Conservation (phyloP, 2,888 invertebrate genomes). For the Blastobasis lacticolella region DNA sequence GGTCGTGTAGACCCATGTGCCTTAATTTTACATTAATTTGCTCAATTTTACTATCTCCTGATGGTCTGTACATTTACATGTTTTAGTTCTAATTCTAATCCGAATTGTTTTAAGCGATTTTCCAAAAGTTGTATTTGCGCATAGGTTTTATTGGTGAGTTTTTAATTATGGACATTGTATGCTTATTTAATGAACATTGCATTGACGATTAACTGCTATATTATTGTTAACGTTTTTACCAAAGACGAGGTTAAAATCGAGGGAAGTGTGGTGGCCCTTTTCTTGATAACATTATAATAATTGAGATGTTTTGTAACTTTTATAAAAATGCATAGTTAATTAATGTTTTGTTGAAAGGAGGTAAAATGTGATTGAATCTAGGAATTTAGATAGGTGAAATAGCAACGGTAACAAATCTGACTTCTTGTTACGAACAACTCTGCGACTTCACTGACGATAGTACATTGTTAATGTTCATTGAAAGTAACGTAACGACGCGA, state of each 20-base stretch:
- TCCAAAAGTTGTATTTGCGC: neutral
- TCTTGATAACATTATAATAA: conserved; percentile 57
- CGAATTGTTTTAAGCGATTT: conserved; percentile 3
- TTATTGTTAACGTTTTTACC: conserved; percentile 67
- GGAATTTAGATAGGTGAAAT: conserved; percentile 48
- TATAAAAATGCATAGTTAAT: conserved; percentile 58
- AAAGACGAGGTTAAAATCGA: conserved; percentile 60
- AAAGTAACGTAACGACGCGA: no score
- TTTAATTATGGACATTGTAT: no score
- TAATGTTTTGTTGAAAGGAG: conserved; percentile 56
- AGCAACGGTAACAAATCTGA: conserved; percentile 25
- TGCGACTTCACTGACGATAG: no score
- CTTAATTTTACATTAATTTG: conserved; percentile 61
- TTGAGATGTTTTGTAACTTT: conserved; percentile 67
- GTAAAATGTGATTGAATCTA: conserved; percentile 65
- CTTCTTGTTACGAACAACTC: neutral
- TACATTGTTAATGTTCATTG: no score
- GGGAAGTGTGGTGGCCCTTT: conserved; percentile 45
- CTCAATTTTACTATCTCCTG: conserved; percentile 53
- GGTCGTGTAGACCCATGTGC: conserved; percentile 32
- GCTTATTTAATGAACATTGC: neutral
- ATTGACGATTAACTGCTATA: conserved; percentile 41
- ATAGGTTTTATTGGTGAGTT: conserved; percentile 1
- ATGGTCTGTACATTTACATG: conserved; percentile 45
- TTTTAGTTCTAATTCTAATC: conserved; percentile 19